phyloP scores from a whole-genome alignment of 2,888 invertebrate species.

The Perizoma affinitatum region DNA sequence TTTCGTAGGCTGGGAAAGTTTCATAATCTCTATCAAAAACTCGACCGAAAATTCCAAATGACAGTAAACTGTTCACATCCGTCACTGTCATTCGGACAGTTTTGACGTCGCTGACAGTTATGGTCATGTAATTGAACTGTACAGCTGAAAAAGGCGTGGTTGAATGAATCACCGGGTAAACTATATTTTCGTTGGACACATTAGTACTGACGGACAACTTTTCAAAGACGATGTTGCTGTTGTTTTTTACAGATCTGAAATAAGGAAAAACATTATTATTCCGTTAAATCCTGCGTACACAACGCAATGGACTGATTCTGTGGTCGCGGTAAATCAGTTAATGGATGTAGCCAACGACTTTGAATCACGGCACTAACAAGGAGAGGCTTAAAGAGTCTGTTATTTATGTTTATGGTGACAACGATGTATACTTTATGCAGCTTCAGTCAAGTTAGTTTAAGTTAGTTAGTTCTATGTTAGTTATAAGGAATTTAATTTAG shows the following conservation, averaged over 20 bases:
- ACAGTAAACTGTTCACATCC: constrained; percentile 48
- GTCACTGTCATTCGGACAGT: constrained; percentile 49
- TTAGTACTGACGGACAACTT: constrained; percentile 56
- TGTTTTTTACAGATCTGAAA: constrained; percentile 59
- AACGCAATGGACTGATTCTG: too few relatives aligned
- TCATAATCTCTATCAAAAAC: constrained; percentile 56
- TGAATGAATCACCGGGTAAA: constrained; percentile 59
- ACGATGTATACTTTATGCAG: too few relatives aligned
- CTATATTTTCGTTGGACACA: constrained; percentile 49
- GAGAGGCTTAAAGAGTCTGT: too few relatives aligned
- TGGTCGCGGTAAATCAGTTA: too few relatives aligned
- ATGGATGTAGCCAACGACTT: too few relatives aligned
- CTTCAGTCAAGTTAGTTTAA: too few relatives aligned
- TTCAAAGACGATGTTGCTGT: constrained; percentile 55
- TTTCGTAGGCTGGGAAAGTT: constrained; percentile 32
- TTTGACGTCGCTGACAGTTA: constrained; percentile 36
- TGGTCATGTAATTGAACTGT: constrained; percentile 47
- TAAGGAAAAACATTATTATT: not conserved
- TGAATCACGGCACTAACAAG: too few relatives aligned
- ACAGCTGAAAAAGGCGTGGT: constrained; percentile 39
- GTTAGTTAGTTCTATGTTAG: too few relatives aligned
- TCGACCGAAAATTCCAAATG: constrained; percentile 62
- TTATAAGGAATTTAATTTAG: too few relatives aligned
- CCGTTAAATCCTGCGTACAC: not conserved
- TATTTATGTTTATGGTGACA: too few relatives aligned